Evolutionary conservation across 2,888 invertebrate genomes (phyloP), one percentile per base, ranked within the genome.

Genomic region (Drosophila heteroneura): DNA sequence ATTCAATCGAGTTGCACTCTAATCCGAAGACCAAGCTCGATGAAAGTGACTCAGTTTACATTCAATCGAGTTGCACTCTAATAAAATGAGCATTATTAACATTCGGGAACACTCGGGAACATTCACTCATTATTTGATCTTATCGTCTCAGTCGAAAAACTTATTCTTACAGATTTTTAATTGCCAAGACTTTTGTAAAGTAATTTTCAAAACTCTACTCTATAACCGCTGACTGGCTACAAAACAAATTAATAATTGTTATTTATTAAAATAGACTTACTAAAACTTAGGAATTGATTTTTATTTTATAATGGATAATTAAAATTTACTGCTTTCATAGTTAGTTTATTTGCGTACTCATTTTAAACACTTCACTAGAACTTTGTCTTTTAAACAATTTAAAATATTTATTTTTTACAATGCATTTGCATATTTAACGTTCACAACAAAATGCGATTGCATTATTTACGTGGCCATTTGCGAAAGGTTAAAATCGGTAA

Each of bases 371-470:
- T 64, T 64, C 52, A 58, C 41, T 33, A 28, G 12, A 61, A 39
- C 41, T 73, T 35, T 44, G 28, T 44, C 51, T 74, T 68, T 60
- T 22, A 60, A 79, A 60, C 63, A 28, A 33, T 62, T 67, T 65
- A 30, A 30, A n/a, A n/a, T 39, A 16, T n/a, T 22, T 54, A 60
- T 47, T 62, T 62, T 28, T 54, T 28, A 41, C 33, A 28, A 28
- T 56, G 28, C n/a, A 58, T 66, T 72, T 61, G 58, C 66, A 71
- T 75, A 66, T 66, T 73, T 53, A 57, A 52, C 26, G 47, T 60
- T 49, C 52, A 49, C 39, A 30, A 26, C 16, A 49, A 67, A 62
- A 54, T 59, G 52, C 7, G 28, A 52, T 62, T 53, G 19, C 12
- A 2, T 32, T 53, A 68, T 60, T 59, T 58, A 35, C 30, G 10